These are phyloP conservation scores for Tringa solitaria DNA, from an alignment of 2,113 vertebrate species.

Conservation along the genomic window DNA sequence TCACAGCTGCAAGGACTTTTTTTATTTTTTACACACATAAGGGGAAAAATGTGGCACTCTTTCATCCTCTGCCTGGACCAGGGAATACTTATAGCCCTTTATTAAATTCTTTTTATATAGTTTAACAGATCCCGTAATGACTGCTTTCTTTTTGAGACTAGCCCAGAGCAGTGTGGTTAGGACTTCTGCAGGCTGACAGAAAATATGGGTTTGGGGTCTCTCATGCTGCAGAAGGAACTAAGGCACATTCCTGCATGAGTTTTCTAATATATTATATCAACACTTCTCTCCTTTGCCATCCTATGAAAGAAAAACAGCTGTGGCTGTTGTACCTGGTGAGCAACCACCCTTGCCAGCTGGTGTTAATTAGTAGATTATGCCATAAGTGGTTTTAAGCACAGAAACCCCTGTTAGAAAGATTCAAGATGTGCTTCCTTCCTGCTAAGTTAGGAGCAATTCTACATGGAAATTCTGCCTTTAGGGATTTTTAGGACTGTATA, in stretches of 20 bases:
- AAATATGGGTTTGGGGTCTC: neutral
- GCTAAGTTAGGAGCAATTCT: neutral
- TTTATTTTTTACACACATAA: neutral
- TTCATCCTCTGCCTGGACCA: neutral
- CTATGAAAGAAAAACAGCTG: neutral
- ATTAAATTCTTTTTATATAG: neutral
- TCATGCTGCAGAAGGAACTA: neutral
- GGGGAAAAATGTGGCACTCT: neutral
- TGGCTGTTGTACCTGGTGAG: neutral
- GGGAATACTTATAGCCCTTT: neutral
- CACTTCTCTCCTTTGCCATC: neutral
- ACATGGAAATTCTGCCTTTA: neutral
- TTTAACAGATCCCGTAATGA: neutral
- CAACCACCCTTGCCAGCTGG: neutral
- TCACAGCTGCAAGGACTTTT: neutral
- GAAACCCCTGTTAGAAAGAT: neutral
- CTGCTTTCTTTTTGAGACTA: neutral
- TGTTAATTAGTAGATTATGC: neutral
- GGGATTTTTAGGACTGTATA: neutral
- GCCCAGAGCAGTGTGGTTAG: fast-evolving
- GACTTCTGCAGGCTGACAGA: neutral
- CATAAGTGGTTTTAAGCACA: neutral
- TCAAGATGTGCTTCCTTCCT: neutral
- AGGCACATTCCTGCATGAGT: fast-evolving
- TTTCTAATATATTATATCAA: neutral